Percentiles rank a stretch among this genome's conserved stretches.
Evolutionary conservation across 2,888 invertebrate genomes (phyloP).

Genomic region (Trichopria drosophilae): DNA sequence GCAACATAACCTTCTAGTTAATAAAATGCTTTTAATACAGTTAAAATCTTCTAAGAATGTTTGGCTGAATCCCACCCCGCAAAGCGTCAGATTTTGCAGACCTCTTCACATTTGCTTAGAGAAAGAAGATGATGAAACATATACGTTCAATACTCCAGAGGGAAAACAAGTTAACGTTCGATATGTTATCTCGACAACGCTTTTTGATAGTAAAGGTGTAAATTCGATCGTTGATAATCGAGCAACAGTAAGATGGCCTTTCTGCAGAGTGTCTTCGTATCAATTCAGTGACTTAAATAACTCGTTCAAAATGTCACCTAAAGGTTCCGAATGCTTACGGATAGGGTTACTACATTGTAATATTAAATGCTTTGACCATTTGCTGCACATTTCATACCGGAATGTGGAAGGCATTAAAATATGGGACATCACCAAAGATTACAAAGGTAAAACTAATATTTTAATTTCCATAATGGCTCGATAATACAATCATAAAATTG

Average conservation of each 20-base stretch:
- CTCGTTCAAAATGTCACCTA: not conserved
- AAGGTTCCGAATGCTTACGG: not conserved
- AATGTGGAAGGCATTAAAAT: not conserved
- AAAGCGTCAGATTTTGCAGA: too few species aligned
- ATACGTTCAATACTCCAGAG: not conserved
- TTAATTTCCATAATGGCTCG: too few species aligned
- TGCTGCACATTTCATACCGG: not conserved
- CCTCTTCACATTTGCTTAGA: too few species aligned
- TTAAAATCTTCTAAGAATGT: not conserved
- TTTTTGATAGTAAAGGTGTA: conserved; percentile 5
- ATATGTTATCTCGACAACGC: not conserved
- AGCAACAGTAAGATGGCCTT: not conserved
- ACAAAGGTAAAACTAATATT: too few species aligned
- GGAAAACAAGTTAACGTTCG: not conserved
- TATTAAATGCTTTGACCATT: not conserved
- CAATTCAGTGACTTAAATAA: not conserved
- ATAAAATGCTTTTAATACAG: not conserved
- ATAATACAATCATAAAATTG: too few species aligned
- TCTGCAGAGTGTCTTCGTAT: not conserved
- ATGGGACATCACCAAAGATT: conserved; percentile 3
- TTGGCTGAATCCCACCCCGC: too few species aligned
- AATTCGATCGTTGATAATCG: conserved; percentile 1
- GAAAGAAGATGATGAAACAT: not conserved
- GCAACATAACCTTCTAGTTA: not conserved
- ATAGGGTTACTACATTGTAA: conserved; percentile 1